These are phyloP conservation scores for Cydia strobilella DNA, from an alignment of 1,140 invertebrate species.

Conservation along the genomic window DNA sequence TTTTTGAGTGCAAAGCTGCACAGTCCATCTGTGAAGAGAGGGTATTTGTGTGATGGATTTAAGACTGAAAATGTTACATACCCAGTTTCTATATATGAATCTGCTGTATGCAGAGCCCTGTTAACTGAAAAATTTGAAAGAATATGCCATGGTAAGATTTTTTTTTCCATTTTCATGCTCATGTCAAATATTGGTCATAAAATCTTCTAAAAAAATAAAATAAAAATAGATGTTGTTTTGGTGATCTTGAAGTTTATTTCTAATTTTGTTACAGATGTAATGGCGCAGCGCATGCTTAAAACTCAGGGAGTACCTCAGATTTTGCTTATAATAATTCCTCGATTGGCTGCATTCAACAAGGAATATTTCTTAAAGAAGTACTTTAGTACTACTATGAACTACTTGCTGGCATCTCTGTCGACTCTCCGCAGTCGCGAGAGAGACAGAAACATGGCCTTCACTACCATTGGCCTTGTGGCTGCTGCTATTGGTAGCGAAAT, in stretches of 20 bases:
- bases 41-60: slow-evolving; percentile 75
- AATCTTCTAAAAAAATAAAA: no score
- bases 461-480: slow-evolving; percentile 93
- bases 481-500: slow-evolving; percentile 94
- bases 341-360: slow-evolving; percentile 95
- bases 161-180: neutral
- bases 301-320: slow-evolving; percentile 93
- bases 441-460: slow-evolving; percentile 92
- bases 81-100: slow-evolving; percentile 87
- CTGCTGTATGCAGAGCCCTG: slow-evolving; percentile 91
- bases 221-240: no score
- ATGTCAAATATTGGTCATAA: no score
- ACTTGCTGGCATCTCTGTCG: slow-evolving; percentile 88
- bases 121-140: slow-evolving; percentile 92
- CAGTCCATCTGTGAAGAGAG: slow-evolving; percentile 81
- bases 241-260: slow-evolving; percentile 7
- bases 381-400: slow-evolving; percentile 87
- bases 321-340: slow-evolving; percentile 93
- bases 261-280: slow-evolving; percentile 81
- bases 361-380: slow-evolving; percentile 90
- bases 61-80: slow-evolving; percentile 74
- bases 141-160: slow-evolving; percentile 83
- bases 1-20: slow-evolving; percentile 81
- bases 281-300: slow-evolving; percentile 88
- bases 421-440: slow-evolving; percentile 89